Evolutionary conservation across 2,888 invertebrate species (phyloP), one percentile per base, ranked within the genome.

Genomic region (Synergus japonicus): DNA sequence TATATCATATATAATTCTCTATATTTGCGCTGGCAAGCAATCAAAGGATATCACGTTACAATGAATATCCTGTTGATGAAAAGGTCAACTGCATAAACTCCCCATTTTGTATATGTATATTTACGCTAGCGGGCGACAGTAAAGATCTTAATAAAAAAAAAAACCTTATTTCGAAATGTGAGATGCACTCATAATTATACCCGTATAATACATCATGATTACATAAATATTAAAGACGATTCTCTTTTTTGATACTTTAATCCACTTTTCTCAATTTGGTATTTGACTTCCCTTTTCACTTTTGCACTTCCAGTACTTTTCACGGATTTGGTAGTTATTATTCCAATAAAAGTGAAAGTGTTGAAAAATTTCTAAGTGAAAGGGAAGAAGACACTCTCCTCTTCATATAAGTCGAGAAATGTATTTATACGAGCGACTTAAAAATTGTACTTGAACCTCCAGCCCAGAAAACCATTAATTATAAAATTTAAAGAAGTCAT

Each of bases 341-440:
- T 73, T 73, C 73, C 73, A 73, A 73, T 73, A 73, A 73, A 73
- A 73, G 73, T 73, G 73, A 73, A 73, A 73, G 73, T 73, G 73
- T 73, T 73, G 54, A 73, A 73, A 73, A 73, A 73, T 73, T 73
- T 73, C 73, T 73, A 73, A 73, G 73, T 73, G 73, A 73, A 73
- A 73, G 73, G 73, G 73, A 73, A 73, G 73, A 73, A 73, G 54
- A 73, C 54, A 73, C 73, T 73, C 73, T 73, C 73, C 73, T 73
- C 37, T 73, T 73, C 49, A 67, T 67, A 67, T 41, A 54, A 73
- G 41, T 41, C 73, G 73, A 73, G 73, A 73, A 73, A 73, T 73
- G 37, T 73, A 41, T 73, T 54, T 73, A 69, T 69, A 73, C 54
- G 37, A 73, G 73, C 37, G 41, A 73, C 37, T 73, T 73, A 22